A percentile compares a stretch with the other conserved stretches of the same genome.
Evolutionary conservation across 92 coral and sea anemone genomes (phyloP).

Genomic region (Porites rus): DNA sequence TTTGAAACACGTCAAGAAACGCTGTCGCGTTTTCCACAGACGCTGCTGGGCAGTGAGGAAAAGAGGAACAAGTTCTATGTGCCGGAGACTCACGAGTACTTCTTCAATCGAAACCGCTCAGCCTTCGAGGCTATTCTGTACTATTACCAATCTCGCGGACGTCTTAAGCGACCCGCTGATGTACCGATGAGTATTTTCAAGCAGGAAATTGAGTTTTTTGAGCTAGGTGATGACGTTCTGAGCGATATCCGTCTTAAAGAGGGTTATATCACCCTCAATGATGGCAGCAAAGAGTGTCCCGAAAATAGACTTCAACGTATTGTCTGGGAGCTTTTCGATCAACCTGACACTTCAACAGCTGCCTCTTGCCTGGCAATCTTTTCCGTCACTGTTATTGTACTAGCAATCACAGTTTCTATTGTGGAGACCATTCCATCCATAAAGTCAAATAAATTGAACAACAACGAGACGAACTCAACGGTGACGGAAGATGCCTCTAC

Average conservation of each 20-base stretch:
- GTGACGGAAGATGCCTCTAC: neutral
- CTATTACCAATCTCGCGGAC: constrained; percentile 94
- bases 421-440: constrained; percentile 69
- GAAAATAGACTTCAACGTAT: constrained; percentile 73
- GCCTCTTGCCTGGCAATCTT: constrained; percentile 82
- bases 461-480: constrained; percentile 3
- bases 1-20: constrained; percentile 93
- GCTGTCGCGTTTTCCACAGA: constrained; percentile 87
- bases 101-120: constrained; percentile 94
- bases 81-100: constrained; percentile 79
- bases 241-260: constrained; percentile 82
- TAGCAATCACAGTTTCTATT: constrained; percentile 79
- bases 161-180: constrained; percentile 90
- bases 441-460: constrained; percentile 33
- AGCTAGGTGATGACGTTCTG: constrained; percentile 90
- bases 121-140: constrained; percentile 97
- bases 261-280: constrained; percentile 79
- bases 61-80: constrained; percentile 88
- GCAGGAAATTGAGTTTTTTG: constrained; percentile 94
- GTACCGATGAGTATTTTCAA: constrained; percentile 92
- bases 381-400: constrained; percentile 81
- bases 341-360: constrained; percentile 88
- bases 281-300: constrained; percentile 65
- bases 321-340: constrained; percentile 94
- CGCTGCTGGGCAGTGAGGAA: constrained; percentile 88